A percentile compares a stretch with the other conserved stretches of the same genome.
Conservation (phyloP, 2,797 vertebrate genomes). For the Xiphophorus birchmanni region DNA sequence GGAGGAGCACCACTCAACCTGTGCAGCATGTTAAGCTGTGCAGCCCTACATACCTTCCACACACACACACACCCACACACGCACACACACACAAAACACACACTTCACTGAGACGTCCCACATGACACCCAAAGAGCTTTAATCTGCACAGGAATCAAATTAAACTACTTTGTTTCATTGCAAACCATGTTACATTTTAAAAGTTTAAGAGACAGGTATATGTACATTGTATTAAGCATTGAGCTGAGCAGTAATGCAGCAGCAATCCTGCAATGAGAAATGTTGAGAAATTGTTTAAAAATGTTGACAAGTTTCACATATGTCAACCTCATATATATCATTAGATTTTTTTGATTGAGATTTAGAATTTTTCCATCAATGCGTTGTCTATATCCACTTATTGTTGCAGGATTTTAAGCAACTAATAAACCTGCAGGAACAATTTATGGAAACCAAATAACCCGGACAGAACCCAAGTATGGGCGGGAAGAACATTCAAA, state of each 20-base stretch:
- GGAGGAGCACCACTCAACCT: slow-evolving; percentile 54
- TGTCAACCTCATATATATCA: neutral
- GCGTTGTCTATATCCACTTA: neutral
- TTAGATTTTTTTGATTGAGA: neutral
- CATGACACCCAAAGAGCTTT: too few species aligned
- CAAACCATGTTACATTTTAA: neutral
- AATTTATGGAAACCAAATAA: neutral
- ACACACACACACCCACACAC: neutral
- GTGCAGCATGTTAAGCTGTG: slow-evolving; percentile 38
- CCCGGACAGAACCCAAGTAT: neutral
- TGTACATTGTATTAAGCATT: neutral
- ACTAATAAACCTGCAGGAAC: too few species aligned
- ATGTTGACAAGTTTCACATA: neutral
- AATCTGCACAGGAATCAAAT: neutral
- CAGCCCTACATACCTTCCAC: slow-evolving; percentile 10
- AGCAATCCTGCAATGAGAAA: neutral
- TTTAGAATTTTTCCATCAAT: neutral
- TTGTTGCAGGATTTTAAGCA: neutral
- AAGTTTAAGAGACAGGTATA: neutral
- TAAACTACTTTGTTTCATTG: neutral
- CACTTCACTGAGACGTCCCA: neutral
- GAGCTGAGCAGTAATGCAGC: neutral
- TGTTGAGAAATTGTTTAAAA: neutral
- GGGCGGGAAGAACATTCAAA: neutral
- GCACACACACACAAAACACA: neutral